These are phyloP conservation scores for Cyanoliseus patagonus DNA, from an alignment of 2,113 vertebrate genomes.

Conservation along the genomic window DNA sequence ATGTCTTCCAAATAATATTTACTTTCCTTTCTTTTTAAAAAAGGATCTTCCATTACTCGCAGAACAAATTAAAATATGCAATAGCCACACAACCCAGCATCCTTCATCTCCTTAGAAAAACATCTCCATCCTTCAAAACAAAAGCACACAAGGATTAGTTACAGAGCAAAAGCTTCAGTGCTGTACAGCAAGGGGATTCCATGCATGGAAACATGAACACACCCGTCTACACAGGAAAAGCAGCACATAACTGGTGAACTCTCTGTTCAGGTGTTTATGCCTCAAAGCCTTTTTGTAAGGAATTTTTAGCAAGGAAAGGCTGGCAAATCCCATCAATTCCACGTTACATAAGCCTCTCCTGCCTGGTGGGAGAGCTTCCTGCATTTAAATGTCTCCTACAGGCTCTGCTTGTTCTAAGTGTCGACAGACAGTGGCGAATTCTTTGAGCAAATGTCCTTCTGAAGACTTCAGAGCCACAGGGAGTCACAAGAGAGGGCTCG, in stretches of 20 bases:
- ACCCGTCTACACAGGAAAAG: rapidly evolving
- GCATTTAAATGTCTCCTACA: too few relatives aligned
- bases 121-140: background rate
- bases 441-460: too few relatives aligned
- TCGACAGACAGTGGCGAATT: too few relatives aligned
- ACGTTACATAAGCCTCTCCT: background rate
- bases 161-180: background rate
- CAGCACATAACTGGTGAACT: background rate
- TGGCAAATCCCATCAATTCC: background rate
- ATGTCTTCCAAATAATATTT: background rate
- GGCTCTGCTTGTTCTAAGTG: too few relatives aligned
- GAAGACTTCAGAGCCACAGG: too few relatives aligned
- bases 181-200: background rate
- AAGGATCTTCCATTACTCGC: background rate
- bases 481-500: too few relatives aligned
- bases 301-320: background rate
- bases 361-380: background rate
- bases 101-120: background rate
- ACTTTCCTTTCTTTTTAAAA: background rate
- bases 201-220: rapidly evolving
- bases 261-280: background rate
- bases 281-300: background rate
- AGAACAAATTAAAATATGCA: background rate
- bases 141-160: background rate
- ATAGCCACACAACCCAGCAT: background rate